Conservation (phyloP, 2,113 vertebrate species). For the Clarias macrocephalus region DNA sequence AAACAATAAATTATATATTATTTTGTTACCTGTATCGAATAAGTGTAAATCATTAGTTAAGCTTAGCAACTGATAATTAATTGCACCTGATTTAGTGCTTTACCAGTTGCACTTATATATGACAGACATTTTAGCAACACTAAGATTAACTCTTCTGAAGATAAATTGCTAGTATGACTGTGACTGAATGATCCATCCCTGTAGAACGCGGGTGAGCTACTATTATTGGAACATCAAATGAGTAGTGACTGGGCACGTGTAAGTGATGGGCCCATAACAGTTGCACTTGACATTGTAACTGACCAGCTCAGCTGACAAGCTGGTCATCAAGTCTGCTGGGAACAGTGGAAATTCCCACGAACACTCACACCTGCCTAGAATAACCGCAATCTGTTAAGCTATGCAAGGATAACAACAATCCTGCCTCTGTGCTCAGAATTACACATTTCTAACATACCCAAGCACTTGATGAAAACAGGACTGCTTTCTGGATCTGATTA, state of each 20-base stretch:
- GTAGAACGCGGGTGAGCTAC: conserved; percentile 25
- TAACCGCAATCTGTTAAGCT: background rate
- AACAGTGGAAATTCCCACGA: background rate
- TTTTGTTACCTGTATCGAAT: background rate
- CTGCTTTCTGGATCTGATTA: background rate
- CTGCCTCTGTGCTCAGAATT: background rate
- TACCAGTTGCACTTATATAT: background rate
- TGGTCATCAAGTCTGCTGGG: conserved; percentile 17
- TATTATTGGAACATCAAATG: conserved; percentile 45
- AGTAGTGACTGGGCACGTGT: conserved; percentile 46
- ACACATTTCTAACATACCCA: background rate
- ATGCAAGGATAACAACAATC: background rate
- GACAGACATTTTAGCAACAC: background rate
- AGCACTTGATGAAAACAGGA: background rate
- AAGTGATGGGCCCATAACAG: conserved; percentile 49
- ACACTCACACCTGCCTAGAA: conserved; percentile 16
- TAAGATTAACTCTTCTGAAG: background rate
- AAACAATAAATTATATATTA: background rate
- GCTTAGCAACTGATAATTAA: background rate
- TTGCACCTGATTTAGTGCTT: background rate
- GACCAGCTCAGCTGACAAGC: conserved; percentile 60
- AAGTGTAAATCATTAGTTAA: background rate
- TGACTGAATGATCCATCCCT: background rate
- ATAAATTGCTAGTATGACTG: background rate
- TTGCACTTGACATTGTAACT: conserved; percentile 57